Percentiles rank a stretch among this genome's conserved stretches.
These are phyloP conservation scores for Phoebastria nigripes DNA, from an alignment of 2,797 vertebrate genomes.

Conservation along the genomic window DNA sequence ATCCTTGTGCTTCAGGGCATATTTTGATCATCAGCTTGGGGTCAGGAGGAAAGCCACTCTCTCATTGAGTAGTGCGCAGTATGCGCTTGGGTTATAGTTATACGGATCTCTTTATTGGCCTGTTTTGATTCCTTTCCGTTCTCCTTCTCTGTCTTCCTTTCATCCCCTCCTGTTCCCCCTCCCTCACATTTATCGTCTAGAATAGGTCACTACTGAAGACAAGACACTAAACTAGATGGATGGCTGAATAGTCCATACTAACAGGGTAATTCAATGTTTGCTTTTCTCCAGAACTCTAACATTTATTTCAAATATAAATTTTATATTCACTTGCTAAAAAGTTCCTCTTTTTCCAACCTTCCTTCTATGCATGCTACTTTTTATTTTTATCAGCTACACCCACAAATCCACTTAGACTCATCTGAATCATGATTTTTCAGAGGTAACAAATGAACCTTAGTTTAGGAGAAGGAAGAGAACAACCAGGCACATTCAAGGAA, in stretches of 20 bases:
- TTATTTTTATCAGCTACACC: constrained; percentile 1
- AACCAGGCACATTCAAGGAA: neutral
- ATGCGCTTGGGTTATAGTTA: neutral
- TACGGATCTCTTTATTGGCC: neutral
- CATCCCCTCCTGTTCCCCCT: neutral
- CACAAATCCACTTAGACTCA: neutral
- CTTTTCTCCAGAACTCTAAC: constrained; percentile 26
- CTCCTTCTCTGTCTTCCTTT: neutral
- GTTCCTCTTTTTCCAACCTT: constrained; percentile 6
- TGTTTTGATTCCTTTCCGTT: neutral
- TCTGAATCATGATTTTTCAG: neutral
- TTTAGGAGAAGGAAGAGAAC: neutral
- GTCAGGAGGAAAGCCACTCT: constrained; percentile 2
- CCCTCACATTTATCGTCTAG: constrained; percentile 1
- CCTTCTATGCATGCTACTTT: neutral
- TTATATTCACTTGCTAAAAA: constrained; percentile 13
- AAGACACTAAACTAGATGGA: constrained; percentile 56
- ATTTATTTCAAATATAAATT: constrained; percentile 41
- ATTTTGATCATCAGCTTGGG: constrained; percentile 23
- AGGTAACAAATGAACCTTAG: neutral
- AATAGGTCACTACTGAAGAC: constrained; percentile 48
- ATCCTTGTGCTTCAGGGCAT: constrained; percentile 40
- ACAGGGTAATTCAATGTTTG: constrained; percentile 47
- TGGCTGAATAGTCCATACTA: constrained; percentile 18
- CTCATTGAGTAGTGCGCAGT: neutral